These are phyloP conservation scores for Byasa hedistus DNA, from an alignment of 2,888 invertebrate genomes.

Conservation along the genomic window DNA sequence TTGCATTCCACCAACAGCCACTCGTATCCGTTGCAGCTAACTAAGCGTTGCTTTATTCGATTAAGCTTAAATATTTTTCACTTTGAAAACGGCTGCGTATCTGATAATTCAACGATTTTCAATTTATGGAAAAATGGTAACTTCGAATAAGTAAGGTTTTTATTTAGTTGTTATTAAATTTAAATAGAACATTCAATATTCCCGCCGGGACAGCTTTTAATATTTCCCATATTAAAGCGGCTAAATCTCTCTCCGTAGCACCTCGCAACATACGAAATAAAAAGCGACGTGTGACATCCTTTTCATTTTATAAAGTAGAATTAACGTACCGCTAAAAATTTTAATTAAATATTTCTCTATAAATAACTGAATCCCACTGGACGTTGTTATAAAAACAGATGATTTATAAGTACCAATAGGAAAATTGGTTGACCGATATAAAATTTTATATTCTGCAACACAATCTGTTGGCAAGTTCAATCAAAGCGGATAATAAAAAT, in stretches of 20 bases:
- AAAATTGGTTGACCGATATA: too few relatives aligned
- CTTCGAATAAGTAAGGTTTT: not conserved
- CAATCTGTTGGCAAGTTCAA: too few relatives aligned
- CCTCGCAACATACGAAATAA: slow-evolving; percentile 2
- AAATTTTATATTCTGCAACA: too few relatives aligned
- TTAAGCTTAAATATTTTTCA: slow-evolving; percentile 5
- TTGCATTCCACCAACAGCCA: not conserved
- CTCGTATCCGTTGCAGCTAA: not conserved
- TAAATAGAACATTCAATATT: slow-evolving; percentile 3
- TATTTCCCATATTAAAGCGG: slow-evolving; percentile 6
- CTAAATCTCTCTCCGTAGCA: slow-evolving; percentile 1
- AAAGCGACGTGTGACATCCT: not conserved
- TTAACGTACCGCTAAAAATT: not conserved
- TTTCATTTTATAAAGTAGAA: not conserved
- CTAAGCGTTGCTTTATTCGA: not conserved
- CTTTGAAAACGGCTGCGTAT: not conserved
- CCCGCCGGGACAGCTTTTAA: not conserved
- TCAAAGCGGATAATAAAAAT: too few relatives aligned
- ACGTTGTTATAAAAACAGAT: not conserved
- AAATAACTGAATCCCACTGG: not conserved
- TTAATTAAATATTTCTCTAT: not conserved
- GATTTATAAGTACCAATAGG: too few relatives aligned
- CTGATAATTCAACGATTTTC: slow-evolving; percentile 6
- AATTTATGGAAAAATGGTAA: not conserved
- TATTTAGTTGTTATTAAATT: slow-evolving; percentile 1